phyloP scores from a whole-genome alignment of 2,888 invertebrate species.

The Drymonia ruficornis region DNA sequence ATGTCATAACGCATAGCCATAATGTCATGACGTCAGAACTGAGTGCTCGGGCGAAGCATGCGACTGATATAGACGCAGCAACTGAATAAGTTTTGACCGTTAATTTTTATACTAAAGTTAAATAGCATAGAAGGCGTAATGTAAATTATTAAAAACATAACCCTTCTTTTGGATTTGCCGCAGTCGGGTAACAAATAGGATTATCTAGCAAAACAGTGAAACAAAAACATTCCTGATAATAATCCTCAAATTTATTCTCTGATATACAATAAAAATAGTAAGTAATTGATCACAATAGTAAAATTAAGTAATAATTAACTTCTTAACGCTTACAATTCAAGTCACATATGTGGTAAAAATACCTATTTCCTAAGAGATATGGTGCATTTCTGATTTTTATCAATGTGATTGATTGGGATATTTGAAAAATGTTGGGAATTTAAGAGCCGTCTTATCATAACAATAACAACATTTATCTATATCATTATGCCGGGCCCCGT shows the following conservation, averaged over 20 bases:
- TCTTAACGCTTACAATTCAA: slow-evolving; percentile 29
- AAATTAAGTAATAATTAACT: slow-evolving; percentile 32
- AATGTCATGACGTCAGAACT: too few species aligned
- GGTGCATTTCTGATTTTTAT: neutral
- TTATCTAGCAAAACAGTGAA: neutral
- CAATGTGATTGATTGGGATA: too few species aligned
- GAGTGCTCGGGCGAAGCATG: too few species aligned
- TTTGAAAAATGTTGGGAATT: neutral
- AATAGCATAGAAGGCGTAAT: neutral
- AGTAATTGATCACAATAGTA: slow-evolving; percentile 48
- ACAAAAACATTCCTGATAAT: slow-evolving; percentile 32
- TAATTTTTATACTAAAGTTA: too few species aligned
- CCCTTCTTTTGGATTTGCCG: too few species aligned
- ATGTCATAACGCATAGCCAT: too few species aligned
- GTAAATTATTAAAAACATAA: too few species aligned
- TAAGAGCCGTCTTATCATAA: too few species aligned
- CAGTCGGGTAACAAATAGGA: neutral
- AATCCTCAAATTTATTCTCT: slow-evolving; percentile 53
- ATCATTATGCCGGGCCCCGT: too few species aligned
- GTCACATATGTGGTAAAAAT: slow-evolving; percentile 30
- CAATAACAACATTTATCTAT: too few species aligned
- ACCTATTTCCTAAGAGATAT: slow-evolving; percentile 12
- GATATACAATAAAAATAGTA: slow-evolving; percentile 44
- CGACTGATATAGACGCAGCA: too few species aligned
- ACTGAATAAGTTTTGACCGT: too few species aligned